Evolutionary conservation across 2,888 invertebrate species (phyloP).

Genomic region (Metopia argyrocephala): DNA sequence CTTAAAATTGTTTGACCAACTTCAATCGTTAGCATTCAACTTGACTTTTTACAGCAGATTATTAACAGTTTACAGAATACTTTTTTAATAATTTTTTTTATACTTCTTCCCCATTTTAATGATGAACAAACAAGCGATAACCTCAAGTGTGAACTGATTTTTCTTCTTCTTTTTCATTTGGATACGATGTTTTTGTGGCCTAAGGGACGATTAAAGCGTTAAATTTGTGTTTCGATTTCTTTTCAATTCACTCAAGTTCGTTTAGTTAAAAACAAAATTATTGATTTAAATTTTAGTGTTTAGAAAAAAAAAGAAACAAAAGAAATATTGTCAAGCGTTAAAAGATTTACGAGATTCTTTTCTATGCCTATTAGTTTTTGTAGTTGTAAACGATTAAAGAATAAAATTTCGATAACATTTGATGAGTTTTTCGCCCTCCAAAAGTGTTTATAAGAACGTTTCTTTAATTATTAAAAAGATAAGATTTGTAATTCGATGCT

Average conservation of each 20-base stretch:
- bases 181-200: background rate
- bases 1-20: too few relatives aligned
- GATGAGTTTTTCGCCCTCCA: background rate
- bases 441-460: background rate
- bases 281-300: conserved; percentile 36
- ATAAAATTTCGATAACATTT: conserved; percentile 52
- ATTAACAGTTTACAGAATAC: conserved; percentile 56
- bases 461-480: conserved; percentile 20
- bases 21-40: background rate
- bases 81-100: conserved; percentile 14
- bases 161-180: conserved; percentile 12
- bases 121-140: conserved; percentile 64
- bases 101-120: conserved; percentile 38
- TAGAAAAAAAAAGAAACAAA: background rate
- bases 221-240: conserved; percentile 20
- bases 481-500: conserved; percentile 52
- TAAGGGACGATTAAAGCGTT: conserved; percentile 4
- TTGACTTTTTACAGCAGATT: conserved; percentile 34
- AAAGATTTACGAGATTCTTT: conserved; percentile 54
- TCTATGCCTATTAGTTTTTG: conserved; percentile 23
- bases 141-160: conserved; percentile 62
- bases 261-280: conserved; percentile 25
- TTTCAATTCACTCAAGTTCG: conserved; percentile 26
- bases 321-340: conserved; percentile 54
- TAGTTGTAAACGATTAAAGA: conserved; percentile 18